Evolutionary conservation across 2,113 vertebrate genomes (phyloP), one percentile per base, ranked within the genome.

Genomic region (Dolichallabes microphthalmus): DNA sequence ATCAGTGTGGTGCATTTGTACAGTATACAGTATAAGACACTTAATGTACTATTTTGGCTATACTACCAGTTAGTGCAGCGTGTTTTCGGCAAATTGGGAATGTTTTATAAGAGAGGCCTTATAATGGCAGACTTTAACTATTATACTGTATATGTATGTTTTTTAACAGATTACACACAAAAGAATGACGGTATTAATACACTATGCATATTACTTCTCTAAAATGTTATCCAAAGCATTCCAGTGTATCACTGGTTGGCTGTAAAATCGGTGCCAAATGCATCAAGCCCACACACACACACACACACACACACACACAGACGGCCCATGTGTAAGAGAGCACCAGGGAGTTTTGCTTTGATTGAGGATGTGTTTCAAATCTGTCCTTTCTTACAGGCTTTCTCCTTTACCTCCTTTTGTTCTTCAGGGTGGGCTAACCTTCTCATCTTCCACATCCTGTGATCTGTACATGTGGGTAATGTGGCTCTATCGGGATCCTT

Each of bases 361-460:
- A 85, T 82, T 87, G n/a, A n/a, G 81, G 73, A 83, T 52, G 73
- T 64, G 79, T 85, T 82, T 88, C 85, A 86, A 87, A 87, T 88
- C 84, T 75, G 64, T 60, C 57, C 76, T 82, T 53, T 86, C 85
- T 78, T 50, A 22, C 45, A 15, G 76, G 69, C 66, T 53, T 73
- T 76, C 50, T 79, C 39, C 63, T 52, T 66, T 50, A 53, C 58
- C 76, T 58, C 30, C 69, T 58, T 87, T 85, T 88, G 85, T 88
- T 87, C 88, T 88, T 85, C 82, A 35, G 79, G 85, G 85, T 88
- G 82, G 85, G 50, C 83, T 58, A 85, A 81, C 82, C 82, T 84
- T 82, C 88, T 86, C 78, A 80, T 82, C 79, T 85, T 85, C 77
- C 64, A 80, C 80, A 84, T 82, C 77, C 82, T 82, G 32, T 55